Conservation (phyloP, 2,888 invertebrate genomes). For the Trichopria drosophilae region DNA sequence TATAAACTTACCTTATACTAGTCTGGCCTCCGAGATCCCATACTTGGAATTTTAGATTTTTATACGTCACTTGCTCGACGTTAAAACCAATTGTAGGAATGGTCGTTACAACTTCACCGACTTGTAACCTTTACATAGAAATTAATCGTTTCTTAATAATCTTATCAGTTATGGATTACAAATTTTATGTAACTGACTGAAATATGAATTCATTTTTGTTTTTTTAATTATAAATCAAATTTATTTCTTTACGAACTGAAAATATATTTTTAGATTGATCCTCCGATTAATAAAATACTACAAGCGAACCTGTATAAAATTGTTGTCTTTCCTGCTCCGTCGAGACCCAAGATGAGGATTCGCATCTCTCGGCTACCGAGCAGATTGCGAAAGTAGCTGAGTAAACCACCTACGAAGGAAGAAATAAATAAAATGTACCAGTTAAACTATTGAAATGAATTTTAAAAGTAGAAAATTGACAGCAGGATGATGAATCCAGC, state of each 20-base stretch:
- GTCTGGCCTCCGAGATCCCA: constrained; percentile 99
- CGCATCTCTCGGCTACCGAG: constrained; percentile 97
- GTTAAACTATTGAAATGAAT: not conserved
- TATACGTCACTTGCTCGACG: constrained; percentile 98
- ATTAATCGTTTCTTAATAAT: not conserved
- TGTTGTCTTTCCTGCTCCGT: constrained; percentile 99
- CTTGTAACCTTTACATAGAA: constrained; percentile 73
- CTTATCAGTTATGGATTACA: not conserved
- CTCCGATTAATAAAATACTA: constrained; percentile 14
- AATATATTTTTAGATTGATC: constrained; percentile 20
- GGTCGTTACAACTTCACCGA: constrained; percentile 97
- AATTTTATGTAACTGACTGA: not conserved
- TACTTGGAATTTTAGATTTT: constrained; percentile 98
- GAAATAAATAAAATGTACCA: constrained; percentile 1
- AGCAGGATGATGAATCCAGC: too few relatives aligned
- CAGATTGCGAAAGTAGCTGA: constrained; percentile 94
- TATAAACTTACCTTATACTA: constrained; percentile 80
- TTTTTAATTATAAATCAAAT: not conserved
- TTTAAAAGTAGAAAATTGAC: not conserved
- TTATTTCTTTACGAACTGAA: constrained; percentile 16
- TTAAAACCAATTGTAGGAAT: constrained; percentile 99
- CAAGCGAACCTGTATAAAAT: constrained; percentile 86
- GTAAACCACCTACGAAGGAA: constrained; percentile 75
- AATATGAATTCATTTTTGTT: not conserved
- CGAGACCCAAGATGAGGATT: constrained; percentile 94